Base-by-base conservation (phyloP, 1,140 invertebrate species). In the Diachasmimorpha longicaudata region DNA sequence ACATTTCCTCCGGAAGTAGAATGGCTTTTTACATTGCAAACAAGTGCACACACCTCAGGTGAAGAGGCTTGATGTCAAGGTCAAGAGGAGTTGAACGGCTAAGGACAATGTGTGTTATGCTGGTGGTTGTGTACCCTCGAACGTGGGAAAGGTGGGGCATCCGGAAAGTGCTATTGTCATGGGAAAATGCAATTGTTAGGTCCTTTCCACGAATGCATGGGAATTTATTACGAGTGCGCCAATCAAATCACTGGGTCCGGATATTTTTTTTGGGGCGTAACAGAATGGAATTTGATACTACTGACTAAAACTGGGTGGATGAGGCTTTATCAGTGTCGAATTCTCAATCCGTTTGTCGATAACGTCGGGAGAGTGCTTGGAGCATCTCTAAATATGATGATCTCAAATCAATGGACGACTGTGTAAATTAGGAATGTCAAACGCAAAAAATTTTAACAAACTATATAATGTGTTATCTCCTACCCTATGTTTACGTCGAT, bases 401-500 rank as follows among this genome's bases (percentile, higher is more conserved):
- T n/a, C n/a, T n/a, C n/a, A n/a, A n/a, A n/a, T n/a, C n/a, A n/a
- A n/a, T n/a, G n/a, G n/a, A n/a, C n/a, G n/a, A 31, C 31, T 31
- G 2, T 31, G 2, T 3, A 31, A 31, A 31, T 3, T 31, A 31
- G 6, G 6, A 31, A 31, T 31, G 6, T 31, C 31, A 31, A 31
- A 2, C 31, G 31, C 31, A 6, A 31, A 31, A 31, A 31, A 31
- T 31, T 31, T 2, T 2, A 31, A 31, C 2, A 2, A 31, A 31
- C 2, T 3, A 31, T 31, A 6, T 2, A 31, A 31, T 31, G 2
- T 31, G 31, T 3, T 31, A 4, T 52, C 6, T 52, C 48, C 48
- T 83, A 83, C 81, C 80, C 78, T 80, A 67, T 81, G 81, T 81
- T 80, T 84, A 6, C 81, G 81, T 70, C 81, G 80, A 67, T 78